phyloP scores from a whole-genome alignment of 2,888 invertebrate genomes.

The Eristalis intricaria region DNA sequence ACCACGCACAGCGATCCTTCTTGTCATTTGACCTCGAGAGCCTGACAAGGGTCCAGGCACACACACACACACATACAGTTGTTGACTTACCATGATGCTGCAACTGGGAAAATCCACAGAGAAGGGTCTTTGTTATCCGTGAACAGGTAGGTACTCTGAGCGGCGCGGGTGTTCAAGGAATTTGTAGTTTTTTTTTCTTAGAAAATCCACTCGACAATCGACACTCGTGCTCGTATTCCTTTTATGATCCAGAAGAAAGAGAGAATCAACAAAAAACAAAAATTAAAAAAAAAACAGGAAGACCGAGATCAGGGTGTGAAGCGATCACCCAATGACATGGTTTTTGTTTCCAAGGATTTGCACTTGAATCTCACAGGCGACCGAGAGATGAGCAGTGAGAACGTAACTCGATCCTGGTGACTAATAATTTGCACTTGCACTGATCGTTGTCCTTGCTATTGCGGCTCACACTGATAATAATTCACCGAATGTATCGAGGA shows the following conservation, averaged over 20 bases:
- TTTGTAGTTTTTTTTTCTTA: slow-evolving; percentile 29
- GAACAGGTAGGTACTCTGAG: slow-evolving; percentile 52
- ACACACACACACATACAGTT: not conserved
- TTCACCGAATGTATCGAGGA: not conserved
- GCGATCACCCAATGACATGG: slow-evolving; percentile 46
- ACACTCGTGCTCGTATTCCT: slow-evolving; percentile 3
- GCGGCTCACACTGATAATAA: not conserved
- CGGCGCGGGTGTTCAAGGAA: slow-evolving; percentile 15
- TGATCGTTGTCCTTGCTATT: not conserved
- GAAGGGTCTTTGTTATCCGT: slow-evolving; percentile 47
- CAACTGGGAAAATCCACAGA: slow-evolving; percentile 58
- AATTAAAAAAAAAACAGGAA: slow-evolving; percentile 7
- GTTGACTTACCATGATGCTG: slow-evolving; percentile 59
- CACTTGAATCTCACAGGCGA: not conserved
- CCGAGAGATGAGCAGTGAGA: no score
- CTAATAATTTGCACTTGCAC: not conserved
- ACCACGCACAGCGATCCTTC: slow-evolving; percentile 12
- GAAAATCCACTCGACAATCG: slow-evolving; percentile 39
- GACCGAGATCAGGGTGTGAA: slow-evolving; percentile 39
- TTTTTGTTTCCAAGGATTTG: slow-evolving; percentile 12
- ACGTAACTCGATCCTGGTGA: not conserved
- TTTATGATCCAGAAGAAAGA: slow-evolving; percentile 17
- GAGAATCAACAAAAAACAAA: not conserved
- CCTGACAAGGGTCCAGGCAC: not conserved
- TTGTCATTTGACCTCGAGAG: not conserved